These are phyloP conservation scores for Drosophila flavopinicola DNA, from an alignment of 2,888 invertebrate genomes.

Conservation along the genomic window DNA sequence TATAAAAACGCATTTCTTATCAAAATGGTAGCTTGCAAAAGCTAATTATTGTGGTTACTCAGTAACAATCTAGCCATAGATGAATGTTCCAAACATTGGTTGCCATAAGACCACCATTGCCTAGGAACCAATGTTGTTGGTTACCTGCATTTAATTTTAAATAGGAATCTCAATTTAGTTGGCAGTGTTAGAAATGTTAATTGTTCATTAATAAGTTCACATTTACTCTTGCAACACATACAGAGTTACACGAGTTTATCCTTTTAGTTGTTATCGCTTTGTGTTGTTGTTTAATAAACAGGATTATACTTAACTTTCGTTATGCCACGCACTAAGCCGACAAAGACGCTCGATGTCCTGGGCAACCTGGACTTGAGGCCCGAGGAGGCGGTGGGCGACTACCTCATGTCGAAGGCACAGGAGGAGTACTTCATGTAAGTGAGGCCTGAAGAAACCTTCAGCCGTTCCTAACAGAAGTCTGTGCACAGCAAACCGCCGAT, in stretches of 20 bases:
- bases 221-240: constrained; percentile 7
- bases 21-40: not conserved
- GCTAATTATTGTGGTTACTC: constrained; percentile 1
- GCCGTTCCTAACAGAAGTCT: not conserved
- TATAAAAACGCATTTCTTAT: too few species aligned
- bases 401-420: constrained; percentile 79
- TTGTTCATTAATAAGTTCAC: not conserved
- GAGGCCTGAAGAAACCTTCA: not conserved
- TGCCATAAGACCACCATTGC: constrained; percentile 1
- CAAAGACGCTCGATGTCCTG: constrained; percentile 81
- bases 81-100: constrained; percentile 5
- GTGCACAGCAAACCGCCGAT: constrained; percentile 79
- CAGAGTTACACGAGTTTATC: not conserved
- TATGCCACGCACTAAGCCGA: constrained; percentile 83
- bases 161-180: not conserved
- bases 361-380: constrained; percentile 82
- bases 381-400: constrained; percentile 82
- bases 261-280: not conserved
- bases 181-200: constrained; percentile 6
- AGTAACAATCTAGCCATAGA: not conserved
- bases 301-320: constrained; percentile 9
- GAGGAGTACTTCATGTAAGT: constrained; percentile 76
- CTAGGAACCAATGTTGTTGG: constrained; percentile 25
- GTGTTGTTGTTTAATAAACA: constrained; percentile 3
- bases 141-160: constrained; percentile 1